Evolutionary conservation across 2,113 vertebrate genomes (phyloP).

Genomic region (Coregonus clupeaformis): DNA sequence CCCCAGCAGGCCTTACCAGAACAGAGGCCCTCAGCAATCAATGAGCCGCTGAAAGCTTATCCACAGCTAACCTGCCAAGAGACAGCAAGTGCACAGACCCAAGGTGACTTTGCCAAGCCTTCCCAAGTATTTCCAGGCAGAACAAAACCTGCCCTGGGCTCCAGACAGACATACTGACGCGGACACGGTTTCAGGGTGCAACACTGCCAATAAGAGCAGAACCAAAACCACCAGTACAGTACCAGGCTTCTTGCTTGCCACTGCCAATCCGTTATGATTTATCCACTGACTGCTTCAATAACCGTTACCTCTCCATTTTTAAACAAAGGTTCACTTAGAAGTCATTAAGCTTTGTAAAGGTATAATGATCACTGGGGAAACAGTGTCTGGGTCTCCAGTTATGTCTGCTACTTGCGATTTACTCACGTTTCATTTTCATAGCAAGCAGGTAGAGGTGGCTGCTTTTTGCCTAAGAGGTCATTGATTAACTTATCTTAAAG

Average conservation of each 20-base stretch:
- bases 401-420: neutral
- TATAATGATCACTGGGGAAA: neutral
- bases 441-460: no score
- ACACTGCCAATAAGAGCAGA: no score
- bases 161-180: no score
- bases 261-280: no score
- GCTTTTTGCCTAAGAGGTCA: no score
- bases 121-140: neutral
- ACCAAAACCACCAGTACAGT: no score
- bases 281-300: no score
- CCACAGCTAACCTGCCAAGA: slow-evolving; percentile 30
- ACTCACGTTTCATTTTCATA: no score
- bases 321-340: neutral
- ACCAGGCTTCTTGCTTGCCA: no score
- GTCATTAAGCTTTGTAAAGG: neutral
- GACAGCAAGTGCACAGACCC: slow-evolving; percentile 17
- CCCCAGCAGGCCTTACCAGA: slow-evolving; percentile 26
- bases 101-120: slow-evolving; percentile 17
- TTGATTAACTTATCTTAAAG: no score
- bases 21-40: slow-evolving; percentile 43
- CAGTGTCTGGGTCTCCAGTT: neutral
- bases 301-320: neutral
- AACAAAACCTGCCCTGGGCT: neutral
- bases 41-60: slow-evolving; percentile 54
- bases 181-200: no score